Evolutionary conservation across 1,140 invertebrate species (phyloP).

Genomic region (Colletes gigas): DNA sequence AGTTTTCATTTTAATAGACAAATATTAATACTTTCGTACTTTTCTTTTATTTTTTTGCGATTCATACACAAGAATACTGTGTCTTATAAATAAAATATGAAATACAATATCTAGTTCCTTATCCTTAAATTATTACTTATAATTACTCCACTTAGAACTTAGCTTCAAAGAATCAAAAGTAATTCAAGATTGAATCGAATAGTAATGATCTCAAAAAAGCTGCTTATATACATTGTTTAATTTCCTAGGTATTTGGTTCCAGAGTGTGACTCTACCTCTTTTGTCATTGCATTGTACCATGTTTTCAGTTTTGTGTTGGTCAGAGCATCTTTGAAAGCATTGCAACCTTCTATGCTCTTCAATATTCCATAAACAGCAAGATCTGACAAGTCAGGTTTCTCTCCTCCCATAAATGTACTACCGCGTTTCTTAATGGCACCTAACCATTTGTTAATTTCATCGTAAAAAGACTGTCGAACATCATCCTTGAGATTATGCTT

Average conservation of each 20-base stretch:
- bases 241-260: constrained; percentile 70
- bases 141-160: neutral
- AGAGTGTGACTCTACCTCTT: constrained; percentile 80
- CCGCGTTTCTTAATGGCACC: constrained; percentile 86
- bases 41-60: neutral
- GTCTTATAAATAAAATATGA: constrained; percentile 13
- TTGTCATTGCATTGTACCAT: constrained; percentile 82
- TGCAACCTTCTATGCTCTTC: constrained; percentile 96
- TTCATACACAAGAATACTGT: neutral
- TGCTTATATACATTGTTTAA: constrained; percentile 55
- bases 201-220: neutral
- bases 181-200: neutral
- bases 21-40: neutral
- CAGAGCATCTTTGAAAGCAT: constrained; percentile 92
- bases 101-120: constrained; percentile 16
- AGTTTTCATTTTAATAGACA: too few relatives aligned
- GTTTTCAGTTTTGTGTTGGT: constrained; percentile 86
- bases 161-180: neutral
- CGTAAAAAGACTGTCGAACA: constrained; percentile 94
- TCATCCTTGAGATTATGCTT: constrained; percentile 93
- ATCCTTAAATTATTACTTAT: neutral
- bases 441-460: constrained; percentile 92
- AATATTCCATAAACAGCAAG: constrained; percentile 96
- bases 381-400: constrained; percentile 95
- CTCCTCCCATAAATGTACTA: constrained; percentile 91